Evolutionary conservation across 2,797 vertebrate species (phyloP), one percentile per base, ranked within the genome.

Genomic region (Amphiprion clarkii): DNA sequence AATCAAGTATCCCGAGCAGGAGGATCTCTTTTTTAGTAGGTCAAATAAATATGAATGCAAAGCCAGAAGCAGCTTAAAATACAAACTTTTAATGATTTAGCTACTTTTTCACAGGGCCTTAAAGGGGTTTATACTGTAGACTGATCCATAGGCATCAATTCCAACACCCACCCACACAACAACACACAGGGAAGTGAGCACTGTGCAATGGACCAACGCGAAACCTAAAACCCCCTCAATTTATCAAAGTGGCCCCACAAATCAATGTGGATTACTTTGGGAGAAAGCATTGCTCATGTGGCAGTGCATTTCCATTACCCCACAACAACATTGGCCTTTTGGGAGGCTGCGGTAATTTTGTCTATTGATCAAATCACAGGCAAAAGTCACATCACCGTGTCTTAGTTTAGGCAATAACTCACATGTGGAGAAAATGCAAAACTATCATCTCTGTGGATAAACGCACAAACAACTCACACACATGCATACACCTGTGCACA

Each of bases 261-360:
- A 95, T 95, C 94, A 93, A 95, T 95, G 89, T 79, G 86, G 92
- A 95, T 94, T 93, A 93, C 92, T 92, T 93, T 93, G 83, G 87
- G 75, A 88, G 88, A 87, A 91, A 93, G 90, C 87, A 79, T 78
- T 81, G 91, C 85, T 92, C 87, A 65, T 88, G 87, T 88, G 85
- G 72, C 82, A 69, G 83, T 65, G 86, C 85, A 88, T 89, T 94
- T 91, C 89, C 92, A 93, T 94, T 90, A 89, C 79, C 89, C 84
- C 88, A 89, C 87, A 90, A 88, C 87, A 90, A 88, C 86, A 92
- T 89, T 88, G 92, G 88, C 81, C 89, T 90, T 88, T 87, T 74
- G 89, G 89, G 91, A 93, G 75, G 70, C 84, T 62, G 79, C 40
- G 72, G 88, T 92, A 85, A 95, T 93, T 94, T 88, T 85, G 86